Base-by-base conservation (phyloP, 2,113 vertebrate species). In the Festucalex cinctus region DNA sequence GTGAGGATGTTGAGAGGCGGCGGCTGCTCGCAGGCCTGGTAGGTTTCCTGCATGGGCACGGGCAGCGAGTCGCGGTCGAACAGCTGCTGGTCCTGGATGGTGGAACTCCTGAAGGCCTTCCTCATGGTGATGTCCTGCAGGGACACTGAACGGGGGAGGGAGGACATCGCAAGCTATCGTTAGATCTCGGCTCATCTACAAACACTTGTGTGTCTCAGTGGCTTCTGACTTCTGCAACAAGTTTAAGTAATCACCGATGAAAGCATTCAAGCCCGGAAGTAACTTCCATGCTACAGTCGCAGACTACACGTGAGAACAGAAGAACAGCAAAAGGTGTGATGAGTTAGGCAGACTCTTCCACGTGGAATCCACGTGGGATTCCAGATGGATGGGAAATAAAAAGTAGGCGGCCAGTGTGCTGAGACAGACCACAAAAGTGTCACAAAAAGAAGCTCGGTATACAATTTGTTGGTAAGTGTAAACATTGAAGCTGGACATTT, bases 101-200 rank as follows among this genome's bases (percentile, higher is more conserved):
- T 98, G 64, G 94, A 99, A 80, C 97, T 99, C 84, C 95, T 92
- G 89, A 99, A 99, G 19, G 97, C 97, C 88, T 99, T 99, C 81
- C 96, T 94, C 96, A 99, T 98, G 20, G 96, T 99, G 71, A 98
- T 99, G 89, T 98, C 97, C 91, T 98, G 97, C 74, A 98, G 90
- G 68, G 96, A 99, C 79, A 98, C 96, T 98, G 83, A 74, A 14
- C 24, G 1, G 51, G 53, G 62, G 59, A 24, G 26, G 53, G 49
- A 63, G 61, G 37, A 26, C 9, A 22, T 60, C n/a, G 35, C 3
- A 39, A 13, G 9, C 4, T 37, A 37, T n/a, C 9, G 32, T 60
- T 37, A n/a, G 36, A 3, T 37, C 20, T 20, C 22, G 13, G 22
- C 22, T n/a, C 2, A 53, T 8, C 22, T 26, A 22, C 1, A 46